Evolutionary conservation across 1,140 invertebrate genomes (phyloP).

Genomic region (Zaprionus vittiger): DNA sequence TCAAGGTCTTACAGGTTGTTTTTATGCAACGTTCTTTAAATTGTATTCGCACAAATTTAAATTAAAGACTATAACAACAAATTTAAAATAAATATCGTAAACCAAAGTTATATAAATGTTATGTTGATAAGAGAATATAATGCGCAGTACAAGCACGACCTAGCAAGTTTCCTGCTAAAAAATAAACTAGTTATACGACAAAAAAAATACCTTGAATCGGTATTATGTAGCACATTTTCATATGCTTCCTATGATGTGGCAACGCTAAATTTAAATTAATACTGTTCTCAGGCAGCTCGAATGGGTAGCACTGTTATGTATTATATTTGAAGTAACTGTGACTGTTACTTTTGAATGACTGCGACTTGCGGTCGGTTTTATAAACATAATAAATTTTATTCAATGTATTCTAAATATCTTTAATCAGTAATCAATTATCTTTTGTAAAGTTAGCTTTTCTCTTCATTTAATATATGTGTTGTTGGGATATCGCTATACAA

Average conservation of each 20-base stretch:
- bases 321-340: background rate
- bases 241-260: background rate
- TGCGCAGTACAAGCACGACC: slow-evolving; percentile 16
- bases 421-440: too few species aligned
- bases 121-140: slow-evolving; percentile 16
- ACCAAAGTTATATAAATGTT: slow-evolving; percentile 40
- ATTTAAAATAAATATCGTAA: background rate
- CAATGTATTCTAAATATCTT: background rate
- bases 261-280: background rate
- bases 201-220: slow-evolving; percentile 9
- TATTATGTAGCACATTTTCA: slow-evolving; percentile 2
- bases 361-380: background rate
- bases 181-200: slow-evolving; percentile 10
- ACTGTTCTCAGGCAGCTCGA: background rate
- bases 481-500: too few species aligned
- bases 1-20: slow-evolving; percentile 65
- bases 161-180: slow-evolving; percentile 7
- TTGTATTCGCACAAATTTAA: background rate
- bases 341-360: background rate
- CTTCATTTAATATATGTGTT: too few species aligned
- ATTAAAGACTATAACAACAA: background rate
- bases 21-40: background rate
- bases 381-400: background rate
- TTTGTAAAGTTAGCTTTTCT: too few species aligned
- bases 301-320: background rate